Percentiles rank a stretch among this genome's conserved stretches.
Conservation (phyloP, 64 coral and sea anemone species). For the Porites australiensis region DNA sequence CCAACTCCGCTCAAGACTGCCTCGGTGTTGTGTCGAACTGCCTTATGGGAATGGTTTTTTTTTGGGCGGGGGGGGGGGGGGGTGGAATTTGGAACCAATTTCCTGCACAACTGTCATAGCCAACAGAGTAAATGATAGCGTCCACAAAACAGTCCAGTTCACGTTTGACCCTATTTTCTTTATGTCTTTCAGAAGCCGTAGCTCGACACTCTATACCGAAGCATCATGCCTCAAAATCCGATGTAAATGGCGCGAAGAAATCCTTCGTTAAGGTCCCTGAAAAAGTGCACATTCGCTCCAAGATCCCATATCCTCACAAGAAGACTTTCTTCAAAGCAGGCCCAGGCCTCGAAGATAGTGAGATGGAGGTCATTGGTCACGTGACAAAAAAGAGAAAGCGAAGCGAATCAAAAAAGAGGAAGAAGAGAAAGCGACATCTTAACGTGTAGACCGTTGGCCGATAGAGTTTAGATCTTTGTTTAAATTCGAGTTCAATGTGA, state of each 20-base stretch:
- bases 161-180: not conserved
- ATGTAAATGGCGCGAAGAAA: constrained; percentile 31
- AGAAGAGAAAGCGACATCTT: constrained; percentile 50
- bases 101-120: too few relatives aligned
- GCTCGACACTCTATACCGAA: constrained; percentile 26
- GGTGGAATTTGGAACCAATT: too few relatives aligned
- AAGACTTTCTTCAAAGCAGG: constrained; percentile 41
- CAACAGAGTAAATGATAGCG: too few relatives aligned
- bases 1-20: too few relatives aligned
- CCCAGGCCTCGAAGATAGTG: constrained; percentile 61
- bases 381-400: constrained; percentile 55
- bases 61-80: too few relatives aligned
- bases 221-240: not conserved
- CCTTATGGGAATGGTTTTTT: too few relatives aligned
- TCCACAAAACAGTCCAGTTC: too few relatives aligned
- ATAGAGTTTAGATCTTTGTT: not conserved
- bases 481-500: not conserved
- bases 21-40: too few relatives aligned
- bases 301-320: constrained; percentile 30
- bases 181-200: constrained; percentile 7
- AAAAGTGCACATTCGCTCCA: constrained; percentile 35
- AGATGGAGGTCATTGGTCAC: constrained; percentile 74
- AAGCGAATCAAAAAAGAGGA: constrained; percentile 32
- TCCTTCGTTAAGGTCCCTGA: not conserved
- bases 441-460: not conserved